phyloP scores from a whole-genome alignment of 37 sponge, comb jelly and placozoan species.

The Crambe crambe region DNA sequence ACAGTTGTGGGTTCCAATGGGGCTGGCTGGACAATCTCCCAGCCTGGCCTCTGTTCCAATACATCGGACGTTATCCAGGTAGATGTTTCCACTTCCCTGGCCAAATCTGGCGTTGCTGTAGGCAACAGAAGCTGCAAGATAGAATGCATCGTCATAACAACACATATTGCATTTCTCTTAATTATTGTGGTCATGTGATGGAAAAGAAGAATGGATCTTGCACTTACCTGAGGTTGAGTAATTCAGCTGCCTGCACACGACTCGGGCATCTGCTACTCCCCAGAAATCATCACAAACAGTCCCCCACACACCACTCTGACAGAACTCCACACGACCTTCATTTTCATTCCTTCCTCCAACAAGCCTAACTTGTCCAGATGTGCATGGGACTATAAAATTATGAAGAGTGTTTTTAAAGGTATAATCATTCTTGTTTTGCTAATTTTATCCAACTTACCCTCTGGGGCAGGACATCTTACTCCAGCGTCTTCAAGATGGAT shows the following conservation, averaged over 20 bases:
- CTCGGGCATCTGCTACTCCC: not conserved
- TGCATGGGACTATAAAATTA: not conserved
- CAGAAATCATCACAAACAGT: not conserved
- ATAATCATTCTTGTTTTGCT: no score
- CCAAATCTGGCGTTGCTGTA: constrained; percentile 6
- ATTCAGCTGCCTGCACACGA: not conserved
- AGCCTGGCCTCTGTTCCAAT: not conserved
- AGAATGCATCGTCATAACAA: not conserved
- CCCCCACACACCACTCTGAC: not conserved
- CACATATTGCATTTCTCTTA: not conserved
- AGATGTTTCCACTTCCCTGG: not conserved
- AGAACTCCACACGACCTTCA: not conserved
- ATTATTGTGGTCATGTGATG: not conserved
- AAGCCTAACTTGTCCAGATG: not conserved
- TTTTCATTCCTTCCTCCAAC: not conserved
- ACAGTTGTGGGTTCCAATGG: constrained; percentile 8
- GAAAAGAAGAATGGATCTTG: no score
- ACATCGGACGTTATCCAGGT: not conserved
- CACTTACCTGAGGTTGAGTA: not conserved
- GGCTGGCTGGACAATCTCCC: not conserved
- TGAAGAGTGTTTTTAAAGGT: no score
- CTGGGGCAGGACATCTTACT: not conserved
- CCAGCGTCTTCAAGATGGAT: not conserved
- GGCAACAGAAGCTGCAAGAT: not conserved
- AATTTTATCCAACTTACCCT: no score